A percentile compares a stretch with the other conserved stretches of the same genome.
Conservation (phyloP, 2,113 vertebrate species). For the Cryptotis parvus region DNA sequence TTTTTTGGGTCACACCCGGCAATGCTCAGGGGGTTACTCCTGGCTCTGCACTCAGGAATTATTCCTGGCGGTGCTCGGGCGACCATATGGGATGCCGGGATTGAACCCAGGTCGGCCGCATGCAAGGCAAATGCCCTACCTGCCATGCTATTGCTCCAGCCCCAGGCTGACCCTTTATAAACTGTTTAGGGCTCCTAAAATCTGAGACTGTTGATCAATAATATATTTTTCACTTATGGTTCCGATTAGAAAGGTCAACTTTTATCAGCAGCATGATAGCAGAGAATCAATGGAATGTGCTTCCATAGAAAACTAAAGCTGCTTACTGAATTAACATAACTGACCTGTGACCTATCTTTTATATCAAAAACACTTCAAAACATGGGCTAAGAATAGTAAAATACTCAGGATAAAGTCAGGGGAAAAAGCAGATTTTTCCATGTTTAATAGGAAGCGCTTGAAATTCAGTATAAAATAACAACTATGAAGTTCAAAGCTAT, state of each 20-base stretch:
- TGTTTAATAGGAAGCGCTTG: conserved; percentile 71
- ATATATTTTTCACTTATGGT: conserved; percentile 76
- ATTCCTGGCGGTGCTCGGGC: too few relatives aligned
- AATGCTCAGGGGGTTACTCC: too few relatives aligned
- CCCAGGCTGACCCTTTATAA: conserved; percentile 51
- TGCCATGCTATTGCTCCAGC: too few relatives aligned
- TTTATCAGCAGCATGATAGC: conserved; percentile 64
- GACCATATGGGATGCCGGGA: too few relatives aligned
- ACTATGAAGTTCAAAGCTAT: conserved; percentile 71
- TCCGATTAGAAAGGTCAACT: conserved; percentile 65
- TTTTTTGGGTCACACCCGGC: too few relatives aligned
- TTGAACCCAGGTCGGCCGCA: too few relatives aligned
- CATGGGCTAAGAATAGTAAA: conserved; percentile 55
- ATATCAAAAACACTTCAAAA: conserved; percentile 64
- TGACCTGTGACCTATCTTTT: conserved; percentile 20
- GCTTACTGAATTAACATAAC: conserved; percentile 16
- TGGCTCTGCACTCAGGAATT: too few relatives aligned
- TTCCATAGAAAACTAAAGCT: conserved; percentile 16
- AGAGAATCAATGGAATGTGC: conserved; percentile 25
- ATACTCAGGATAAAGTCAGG: conserved; percentile 49
- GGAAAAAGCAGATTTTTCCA: conserved; percentile 57
- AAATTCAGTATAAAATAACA: conserved; percentile 78
- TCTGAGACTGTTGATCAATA: conserved; percentile 71
- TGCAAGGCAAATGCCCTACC: too few relatives aligned
- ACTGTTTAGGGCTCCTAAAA: conserved; percentile 76